These are phyloP conservation scores for Sphyrna mokarran DNA, from an alignment of 2,113 vertebrate genomes.

Conservation along the genomic window DNA sequence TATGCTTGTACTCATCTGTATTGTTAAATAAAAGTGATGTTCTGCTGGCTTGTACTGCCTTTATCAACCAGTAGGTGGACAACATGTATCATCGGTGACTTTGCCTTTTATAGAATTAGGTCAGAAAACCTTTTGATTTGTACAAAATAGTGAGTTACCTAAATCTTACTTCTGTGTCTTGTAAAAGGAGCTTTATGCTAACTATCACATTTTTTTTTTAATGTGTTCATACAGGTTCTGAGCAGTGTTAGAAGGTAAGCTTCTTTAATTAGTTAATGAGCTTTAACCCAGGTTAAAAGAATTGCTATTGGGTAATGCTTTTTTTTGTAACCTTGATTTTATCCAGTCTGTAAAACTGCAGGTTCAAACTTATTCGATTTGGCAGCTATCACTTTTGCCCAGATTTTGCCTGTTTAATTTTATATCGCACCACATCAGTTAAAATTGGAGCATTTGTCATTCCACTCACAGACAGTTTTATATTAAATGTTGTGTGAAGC, in stretches of 20 bases:
- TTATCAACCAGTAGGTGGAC: neutral
- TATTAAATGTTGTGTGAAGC: neutral
- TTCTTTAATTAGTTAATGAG: neutral
- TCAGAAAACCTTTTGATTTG: neutral
- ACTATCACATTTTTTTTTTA: neutral
- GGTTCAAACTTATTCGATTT: neutral
- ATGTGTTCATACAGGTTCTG: neutral
- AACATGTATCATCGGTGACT: neutral
- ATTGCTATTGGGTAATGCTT: neutral
- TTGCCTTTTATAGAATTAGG: neutral
- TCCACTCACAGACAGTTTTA: neutral
- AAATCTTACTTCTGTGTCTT: neutral
- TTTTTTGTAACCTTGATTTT: neutral
- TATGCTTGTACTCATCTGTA: neutral
- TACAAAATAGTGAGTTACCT: neutral
- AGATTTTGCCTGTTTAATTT: neutral
- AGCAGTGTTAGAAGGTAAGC: neutral
- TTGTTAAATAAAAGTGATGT: neutral
- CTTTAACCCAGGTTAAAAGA: neutral
- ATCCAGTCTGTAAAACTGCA: neutral
- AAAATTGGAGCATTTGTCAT: neutral
- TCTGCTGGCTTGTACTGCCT: neutral
- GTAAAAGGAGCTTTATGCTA: neutral
- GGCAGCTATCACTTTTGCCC: neutral
- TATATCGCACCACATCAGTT: neutral